Conservation (phyloP, 2,797 vertebrate genomes). For the Pangasius djambal region DNA sequence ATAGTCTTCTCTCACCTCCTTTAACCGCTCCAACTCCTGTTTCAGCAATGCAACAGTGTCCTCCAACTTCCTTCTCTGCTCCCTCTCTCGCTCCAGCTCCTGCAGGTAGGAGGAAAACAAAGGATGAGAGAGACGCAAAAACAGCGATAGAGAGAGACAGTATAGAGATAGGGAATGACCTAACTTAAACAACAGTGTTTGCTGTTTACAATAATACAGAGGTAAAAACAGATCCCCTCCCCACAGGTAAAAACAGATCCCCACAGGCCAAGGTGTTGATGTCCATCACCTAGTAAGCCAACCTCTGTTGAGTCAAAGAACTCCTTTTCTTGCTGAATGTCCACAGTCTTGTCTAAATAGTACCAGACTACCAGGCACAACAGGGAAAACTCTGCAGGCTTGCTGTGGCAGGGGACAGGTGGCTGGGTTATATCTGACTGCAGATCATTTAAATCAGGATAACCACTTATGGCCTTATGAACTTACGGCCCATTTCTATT, state of each 20-base stretch:
- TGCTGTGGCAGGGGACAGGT: too few relatives aligned
- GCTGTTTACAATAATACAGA: neutral
- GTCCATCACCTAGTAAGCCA: neutral
- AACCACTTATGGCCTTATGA: too few relatives aligned
- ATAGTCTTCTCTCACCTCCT: slow-evolving; percentile 68
- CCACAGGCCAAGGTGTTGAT: neutral
- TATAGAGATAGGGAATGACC: neutral
- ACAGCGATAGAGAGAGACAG: neutral
- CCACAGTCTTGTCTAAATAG: too few relatives aligned
- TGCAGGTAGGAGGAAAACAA: slow-evolving; percentile 53
- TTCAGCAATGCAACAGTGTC: slow-evolving; percentile 65
- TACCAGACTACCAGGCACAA: too few relatives aligned
- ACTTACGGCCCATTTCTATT: too few relatives aligned
- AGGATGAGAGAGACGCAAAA: neutral
- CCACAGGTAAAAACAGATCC: neutral
- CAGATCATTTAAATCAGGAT: too few relatives aligned
- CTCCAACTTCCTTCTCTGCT: slow-evolving; percentile 72
- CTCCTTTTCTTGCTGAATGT: neutral
- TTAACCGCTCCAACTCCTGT: slow-evolving; percentile 74
- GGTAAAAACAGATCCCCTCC: neutral
- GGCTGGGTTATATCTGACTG: too few relatives aligned
- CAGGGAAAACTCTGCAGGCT: too few relatives aligned
- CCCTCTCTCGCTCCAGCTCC: slow-evolving; percentile 73
- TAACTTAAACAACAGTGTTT: neutral
- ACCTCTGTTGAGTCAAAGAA: neutral